A percentile compares a stretch with the other conserved stretches of the same genome.
Evolutionary conservation across 2,113 vertebrate species (phyloP).

Genomic region (Epinephelus lanceolatus): DNA sequence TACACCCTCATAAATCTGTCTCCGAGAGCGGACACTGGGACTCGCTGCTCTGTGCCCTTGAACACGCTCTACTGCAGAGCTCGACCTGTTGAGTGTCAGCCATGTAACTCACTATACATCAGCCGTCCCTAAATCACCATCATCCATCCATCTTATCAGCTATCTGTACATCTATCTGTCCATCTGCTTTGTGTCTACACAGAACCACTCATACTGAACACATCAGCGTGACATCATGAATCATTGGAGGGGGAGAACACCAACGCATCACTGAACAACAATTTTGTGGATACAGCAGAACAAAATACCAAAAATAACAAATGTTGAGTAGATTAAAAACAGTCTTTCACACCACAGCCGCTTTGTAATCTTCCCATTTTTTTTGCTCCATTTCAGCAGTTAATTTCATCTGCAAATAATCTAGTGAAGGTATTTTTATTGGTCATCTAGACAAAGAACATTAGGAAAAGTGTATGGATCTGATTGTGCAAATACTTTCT

Average conservation of each 20-base stretch:
- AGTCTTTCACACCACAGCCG: neutral
- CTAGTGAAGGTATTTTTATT: neutral
- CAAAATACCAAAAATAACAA: neutral
- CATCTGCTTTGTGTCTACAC: neutral
- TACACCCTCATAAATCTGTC: constrained; percentile 60
- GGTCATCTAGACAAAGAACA: neutral
- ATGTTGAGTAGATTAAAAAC: neutral
- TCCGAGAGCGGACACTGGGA: neutral
- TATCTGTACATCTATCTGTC: neutral
- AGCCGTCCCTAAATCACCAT: constrained; percentile 1
- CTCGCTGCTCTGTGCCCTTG: constrained; percentile 10
- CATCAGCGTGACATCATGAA: neutral
- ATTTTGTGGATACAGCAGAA: neutral
- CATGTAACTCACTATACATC: neutral
- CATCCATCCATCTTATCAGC: neutral
- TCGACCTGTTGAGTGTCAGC: constrained; percentile 7
- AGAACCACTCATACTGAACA: neutral
- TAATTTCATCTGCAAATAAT: neutral
- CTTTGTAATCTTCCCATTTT: neutral
- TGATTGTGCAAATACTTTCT: constrained; percentile 19
- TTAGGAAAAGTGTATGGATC: constrained; percentile 4
- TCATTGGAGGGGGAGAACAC: neutral
- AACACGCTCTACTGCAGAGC: constrained; percentile 11
- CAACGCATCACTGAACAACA: neutral
- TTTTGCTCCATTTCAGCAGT: neutral